phyloP scores from a whole-genome alignment of 1,140 invertebrate species.

The Hermetia illucens region DNA sequence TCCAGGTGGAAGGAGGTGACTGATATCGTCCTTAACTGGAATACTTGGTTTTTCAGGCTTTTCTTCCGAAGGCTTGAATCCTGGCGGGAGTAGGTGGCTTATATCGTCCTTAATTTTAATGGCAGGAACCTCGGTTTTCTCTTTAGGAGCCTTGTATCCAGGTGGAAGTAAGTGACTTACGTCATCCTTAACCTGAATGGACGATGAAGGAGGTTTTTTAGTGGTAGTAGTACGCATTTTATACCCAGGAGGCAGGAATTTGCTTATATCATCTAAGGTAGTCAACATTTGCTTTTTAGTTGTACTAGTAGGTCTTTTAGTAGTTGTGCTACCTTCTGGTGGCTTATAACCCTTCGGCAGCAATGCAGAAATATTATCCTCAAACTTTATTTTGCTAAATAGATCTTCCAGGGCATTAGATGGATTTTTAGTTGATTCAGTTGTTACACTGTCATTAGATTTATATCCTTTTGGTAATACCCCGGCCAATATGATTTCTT shows the following conservation, averaged over 20 bases:
- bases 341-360: slow-evolving; percentile 50
- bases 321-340: slow-evolving; percentile 15
- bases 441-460: slow-evolving; percentile 29
- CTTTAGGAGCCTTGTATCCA: slow-evolving; percentile 32
- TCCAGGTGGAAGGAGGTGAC: no score
- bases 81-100: slow-evolving; percentile 29
- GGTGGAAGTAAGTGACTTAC: slow-evolving; percentile 41
- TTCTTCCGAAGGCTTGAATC: slow-evolving; percentile 31
- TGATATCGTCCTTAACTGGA: slow-evolving; percentile 26
- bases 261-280: slow-evolving; percentile 35
- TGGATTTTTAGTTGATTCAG: slow-evolving; percentile 14
- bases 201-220: slow-evolving; percentile 14
- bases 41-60: slow-evolving; percentile 15
- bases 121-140: slow-evolving; percentile 12
- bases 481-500: slow-evolving; percentile 32
- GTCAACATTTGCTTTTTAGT: slow-evolving; percentile 16
- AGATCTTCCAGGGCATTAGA: slow-evolving; percentile 14
- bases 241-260: slow-evolving; percentile 47
- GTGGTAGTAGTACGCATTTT: slow-evolving; percentile 23
- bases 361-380: slow-evolving; percentile 30
- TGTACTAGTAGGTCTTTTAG: no score
- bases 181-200: slow-evolving; percentile 26
- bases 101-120: slow-evolving; percentile 32
- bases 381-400: slow-evolving; percentile 21
- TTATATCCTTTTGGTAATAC: slow-evolving; percentile 49